These are phyloP conservation scores for Xiphydria camelus DNA, from an alignment of 2,888 invertebrate species.

Conservation along the genomic window DNA sequence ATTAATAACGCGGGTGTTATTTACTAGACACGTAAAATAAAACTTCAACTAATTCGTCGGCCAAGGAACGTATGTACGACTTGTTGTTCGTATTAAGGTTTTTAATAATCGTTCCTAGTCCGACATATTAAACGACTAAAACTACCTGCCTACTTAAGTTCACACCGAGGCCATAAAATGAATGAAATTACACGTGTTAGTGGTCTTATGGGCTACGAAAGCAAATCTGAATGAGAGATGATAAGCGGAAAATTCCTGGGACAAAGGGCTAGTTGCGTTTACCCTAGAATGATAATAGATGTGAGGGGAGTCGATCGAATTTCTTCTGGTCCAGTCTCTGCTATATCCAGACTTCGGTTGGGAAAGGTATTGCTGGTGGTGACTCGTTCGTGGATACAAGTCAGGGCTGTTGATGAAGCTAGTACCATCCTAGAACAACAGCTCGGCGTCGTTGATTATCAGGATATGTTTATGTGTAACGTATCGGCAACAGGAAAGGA, in stretches of 20 bases:
- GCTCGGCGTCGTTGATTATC: slow-evolving; percentile 28
- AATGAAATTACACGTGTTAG: slow-evolving; percentile 10
- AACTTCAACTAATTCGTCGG: no score
- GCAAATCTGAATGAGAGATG: no score
- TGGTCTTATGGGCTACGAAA: not conserved
- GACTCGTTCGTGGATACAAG: slow-evolving; percentile 36
- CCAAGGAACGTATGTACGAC: no score
- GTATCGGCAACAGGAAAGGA: no score
- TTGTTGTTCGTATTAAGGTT: no score
- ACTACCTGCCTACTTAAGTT: slow-evolving; percentile 35
- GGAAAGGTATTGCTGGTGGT: slow-evolving; percentile 32
- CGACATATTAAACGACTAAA: no score
- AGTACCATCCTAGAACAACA: slow-evolving; percentile 46
- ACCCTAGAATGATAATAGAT: slow-evolving; percentile 54
- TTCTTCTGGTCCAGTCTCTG: slow-evolving; percentile 42
- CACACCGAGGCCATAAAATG: slow-evolving; percentile 49
- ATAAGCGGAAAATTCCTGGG: no score
- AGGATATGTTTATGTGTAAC: not conserved
- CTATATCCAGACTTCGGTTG: slow-evolving; percentile 21
- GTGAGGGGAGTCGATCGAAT: slow-evolving; percentile 48
- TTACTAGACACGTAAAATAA: not conserved
- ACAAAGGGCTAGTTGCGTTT: no score
- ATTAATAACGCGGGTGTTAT: not conserved
- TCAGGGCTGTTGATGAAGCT: slow-evolving; percentile 49
- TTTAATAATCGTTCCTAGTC: no score